Evolutionary conservation across 2,113 vertebrate genomes (phyloP).

Genomic region (Aldabrachelys gigantea): DNA sequence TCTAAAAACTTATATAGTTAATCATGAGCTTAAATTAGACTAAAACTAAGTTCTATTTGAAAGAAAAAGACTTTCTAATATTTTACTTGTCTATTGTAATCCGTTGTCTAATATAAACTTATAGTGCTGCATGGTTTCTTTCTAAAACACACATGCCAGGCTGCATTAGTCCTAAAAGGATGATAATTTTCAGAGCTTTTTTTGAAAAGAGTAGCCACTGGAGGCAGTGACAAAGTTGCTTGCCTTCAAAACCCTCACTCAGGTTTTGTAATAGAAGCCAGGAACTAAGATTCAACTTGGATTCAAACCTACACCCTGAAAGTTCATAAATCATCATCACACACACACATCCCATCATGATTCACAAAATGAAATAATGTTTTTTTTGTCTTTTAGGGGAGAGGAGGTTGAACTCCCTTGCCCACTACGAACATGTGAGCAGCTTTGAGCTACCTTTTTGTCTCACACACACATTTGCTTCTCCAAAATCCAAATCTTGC

Average conservation of each 20-base stretch:
- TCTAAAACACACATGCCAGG: neutral
- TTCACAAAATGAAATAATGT: neutral
- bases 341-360: neutral
- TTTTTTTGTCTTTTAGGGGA: too few relatives aligned
- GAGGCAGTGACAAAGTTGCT: neutral
- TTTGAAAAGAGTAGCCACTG: neutral
- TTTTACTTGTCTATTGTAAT: neutral
- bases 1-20: neutral
- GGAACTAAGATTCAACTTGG: neutral
- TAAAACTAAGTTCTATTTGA: neutral
- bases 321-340: neutral
- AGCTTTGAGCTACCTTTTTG: neutral
- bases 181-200: constrained; percentile 22
- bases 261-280: constrained; percentile 30
- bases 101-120: neutral
- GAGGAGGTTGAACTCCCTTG: neutral
- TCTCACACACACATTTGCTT: neutral
- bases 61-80: neutral
- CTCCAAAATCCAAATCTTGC: neutral
- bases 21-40: neutral
- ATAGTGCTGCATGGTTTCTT: neutral
- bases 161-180: neutral
- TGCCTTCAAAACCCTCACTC: neutral
- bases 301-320: neutral
- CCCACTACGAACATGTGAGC: neutral